Conservation (phyloP, 2,113 vertebrate genomes). For the Stigmatopora argus region DNA sequence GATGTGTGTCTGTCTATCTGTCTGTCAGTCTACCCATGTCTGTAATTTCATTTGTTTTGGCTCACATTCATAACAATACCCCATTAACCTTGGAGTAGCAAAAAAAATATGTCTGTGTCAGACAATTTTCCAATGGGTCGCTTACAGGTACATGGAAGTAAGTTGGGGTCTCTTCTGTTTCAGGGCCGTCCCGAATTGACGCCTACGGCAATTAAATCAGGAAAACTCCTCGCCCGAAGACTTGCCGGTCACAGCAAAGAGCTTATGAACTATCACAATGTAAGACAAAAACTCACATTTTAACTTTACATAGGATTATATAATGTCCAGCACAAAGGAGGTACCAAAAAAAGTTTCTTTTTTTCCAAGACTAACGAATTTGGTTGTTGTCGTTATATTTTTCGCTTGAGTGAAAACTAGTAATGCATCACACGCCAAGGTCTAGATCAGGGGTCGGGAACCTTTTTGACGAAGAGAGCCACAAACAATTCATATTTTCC, state of each 20-base stretch:
- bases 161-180: conserved; percentile 22
- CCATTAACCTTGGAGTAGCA: conserved; percentile 16
- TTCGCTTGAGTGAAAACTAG: background rate
- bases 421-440: background rate
- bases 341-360: background rate
- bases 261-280: conserved; percentile 87
- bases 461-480: no score
- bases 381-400: background rate
- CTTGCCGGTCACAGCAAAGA: conserved; percentile 70
- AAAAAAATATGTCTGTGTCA: background rate
- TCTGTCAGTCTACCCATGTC: background rate
- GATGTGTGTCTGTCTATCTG: background rate
- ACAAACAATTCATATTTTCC: no score
- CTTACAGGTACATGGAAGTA: rapidly evolving
- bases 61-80: conserved; percentile 29
- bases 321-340: background rate
- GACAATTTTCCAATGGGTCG: background rate
- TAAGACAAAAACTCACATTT: conserved; percentile 62
- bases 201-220: conserved; percentile 85
- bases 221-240: conserved; percentile 82
- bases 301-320: background rate
- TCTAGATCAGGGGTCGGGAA: no score
- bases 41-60: conserved; percentile 25
- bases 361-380: background rate
- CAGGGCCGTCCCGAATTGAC: conserved; percentile 93